phyloP scores from a whole-genome alignment of 2,888 invertebrate species.

The Plebejus anna region DNA sequence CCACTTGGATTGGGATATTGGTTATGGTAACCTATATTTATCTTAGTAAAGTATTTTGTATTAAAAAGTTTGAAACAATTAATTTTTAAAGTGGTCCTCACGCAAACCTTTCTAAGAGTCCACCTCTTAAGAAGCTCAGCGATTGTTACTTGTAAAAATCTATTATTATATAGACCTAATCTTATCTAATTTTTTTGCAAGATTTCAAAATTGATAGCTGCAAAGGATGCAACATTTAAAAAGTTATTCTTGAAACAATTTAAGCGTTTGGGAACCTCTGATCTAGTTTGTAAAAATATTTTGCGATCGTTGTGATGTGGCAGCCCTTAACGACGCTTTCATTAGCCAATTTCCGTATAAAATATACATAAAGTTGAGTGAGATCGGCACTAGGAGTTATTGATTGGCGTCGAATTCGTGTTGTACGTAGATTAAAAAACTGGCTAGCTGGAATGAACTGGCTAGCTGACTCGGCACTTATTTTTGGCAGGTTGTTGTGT shows the following conservation, averaged over 20 bases:
- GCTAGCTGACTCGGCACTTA: neutral
- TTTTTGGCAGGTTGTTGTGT: slow-evolving; percentile 1
- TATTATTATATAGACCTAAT: no score
- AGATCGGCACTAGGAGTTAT: slow-evolving; percentile 3
- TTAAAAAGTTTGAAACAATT: no score
- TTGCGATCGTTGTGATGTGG: neutral
- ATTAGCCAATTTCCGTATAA: slow-evolving; percentile 4
- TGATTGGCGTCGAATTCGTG: slow-evolving; percentile 14
- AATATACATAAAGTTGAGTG: slow-evolving; percentile 12
- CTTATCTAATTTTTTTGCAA: no score
- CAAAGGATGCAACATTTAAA: no score
- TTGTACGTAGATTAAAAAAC: slow-evolving; percentile 5
- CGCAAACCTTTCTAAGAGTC: no score
- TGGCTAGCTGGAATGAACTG: neutral
- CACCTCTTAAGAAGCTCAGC: no score
- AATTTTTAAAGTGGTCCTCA: no score
- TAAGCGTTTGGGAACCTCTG: neutral
- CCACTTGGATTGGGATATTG: neutral
- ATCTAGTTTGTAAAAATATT: neutral
- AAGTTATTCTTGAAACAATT: no score
- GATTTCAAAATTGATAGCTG: no score
- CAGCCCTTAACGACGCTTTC: slow-evolving; percentile 7
- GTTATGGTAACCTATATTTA: no score
- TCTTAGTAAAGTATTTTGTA: no score
- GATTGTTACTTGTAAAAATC: no score